These are phyloP conservation scores for Rhineura floridana DNA, from an alignment of 2,113 vertebrate genomes.

Conservation along the genomic window DNA sequence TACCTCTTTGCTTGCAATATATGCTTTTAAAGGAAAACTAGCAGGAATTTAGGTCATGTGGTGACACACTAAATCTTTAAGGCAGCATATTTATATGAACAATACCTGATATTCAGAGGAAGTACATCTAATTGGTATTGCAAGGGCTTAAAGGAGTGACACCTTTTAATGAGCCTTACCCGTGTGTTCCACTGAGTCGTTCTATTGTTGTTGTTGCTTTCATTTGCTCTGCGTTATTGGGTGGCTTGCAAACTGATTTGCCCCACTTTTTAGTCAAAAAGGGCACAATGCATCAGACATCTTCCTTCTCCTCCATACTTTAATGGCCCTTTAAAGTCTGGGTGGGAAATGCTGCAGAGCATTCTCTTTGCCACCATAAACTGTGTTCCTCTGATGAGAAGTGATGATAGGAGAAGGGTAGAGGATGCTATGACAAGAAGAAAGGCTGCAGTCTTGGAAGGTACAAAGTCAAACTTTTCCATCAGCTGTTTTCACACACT, in stretches of 20 bases:
- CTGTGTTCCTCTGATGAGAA: neutral
- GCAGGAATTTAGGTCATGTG: neutral
- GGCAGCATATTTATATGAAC: neutral
- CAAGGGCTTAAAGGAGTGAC: neutral
- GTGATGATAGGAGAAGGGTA: too few relatives aligned
- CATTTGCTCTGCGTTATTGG: neutral
- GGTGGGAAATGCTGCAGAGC: neutral
- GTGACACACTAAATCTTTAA: too few relatives aligned
- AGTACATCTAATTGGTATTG: neutral
- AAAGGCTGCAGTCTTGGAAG: neutral
- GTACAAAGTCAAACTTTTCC: neutral
- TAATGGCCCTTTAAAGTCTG: neutral
- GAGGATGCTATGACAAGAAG: neutral
- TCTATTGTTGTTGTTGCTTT: too few relatives aligned
- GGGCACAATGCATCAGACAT: neutral
- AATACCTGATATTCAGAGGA: neutral
- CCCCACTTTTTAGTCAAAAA: neutral
- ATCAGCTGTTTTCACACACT: neutral
- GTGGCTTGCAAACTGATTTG: neutral
- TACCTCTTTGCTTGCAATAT: neutral
- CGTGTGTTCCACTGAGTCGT: neutral
- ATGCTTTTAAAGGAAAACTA: neutral
- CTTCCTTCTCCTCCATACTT: neutral
- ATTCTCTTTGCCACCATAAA: neutral
- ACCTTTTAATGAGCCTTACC: neutral